Evolutionary conservation across 2,888 invertebrate species (phyloP).

Genomic region (Toxonevra muliebris): DNA sequence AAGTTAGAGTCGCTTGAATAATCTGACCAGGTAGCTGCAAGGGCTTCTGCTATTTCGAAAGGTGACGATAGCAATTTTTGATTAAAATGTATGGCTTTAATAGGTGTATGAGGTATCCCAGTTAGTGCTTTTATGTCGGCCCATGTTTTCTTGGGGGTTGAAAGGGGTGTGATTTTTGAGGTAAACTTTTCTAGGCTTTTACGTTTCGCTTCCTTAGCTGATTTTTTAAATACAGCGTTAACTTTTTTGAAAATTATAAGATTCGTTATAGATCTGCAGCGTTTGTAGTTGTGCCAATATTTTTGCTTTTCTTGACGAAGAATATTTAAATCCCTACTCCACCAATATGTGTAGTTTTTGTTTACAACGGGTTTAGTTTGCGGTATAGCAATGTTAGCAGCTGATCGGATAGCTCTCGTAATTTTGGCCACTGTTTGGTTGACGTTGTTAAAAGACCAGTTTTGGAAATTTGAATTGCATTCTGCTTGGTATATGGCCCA

Average conservation of each 20-base stretch:
- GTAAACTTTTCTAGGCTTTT: constrained; percentile 1
- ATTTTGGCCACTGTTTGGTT: neutral
- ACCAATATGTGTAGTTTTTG: neutral
- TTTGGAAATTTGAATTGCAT: too few relatives aligned
- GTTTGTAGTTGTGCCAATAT: neutral
- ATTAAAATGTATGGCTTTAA: neutral
- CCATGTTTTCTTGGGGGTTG: constrained; percentile 3
- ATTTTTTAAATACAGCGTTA: constrained; percentile 1
- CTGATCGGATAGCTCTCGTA: neutral
- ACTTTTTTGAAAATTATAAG: neutral
- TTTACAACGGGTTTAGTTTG: neutral
- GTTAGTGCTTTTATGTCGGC: neutral
- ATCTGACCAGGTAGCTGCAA: neutral
- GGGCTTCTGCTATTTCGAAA: neutral
- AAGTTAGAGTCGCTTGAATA: constrained; percentile 5
- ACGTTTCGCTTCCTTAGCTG: neutral
- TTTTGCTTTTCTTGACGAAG: neutral
- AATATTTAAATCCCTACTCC: neutral
- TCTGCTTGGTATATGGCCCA: too few relatives aligned
- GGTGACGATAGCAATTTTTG: neutral
- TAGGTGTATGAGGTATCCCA: neutral
- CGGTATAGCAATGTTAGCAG: neutral
- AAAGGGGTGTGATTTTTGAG: neutral
- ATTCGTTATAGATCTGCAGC: neutral
- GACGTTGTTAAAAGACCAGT: too few relatives aligned